Evolutionary conservation across 2,888 invertebrate genomes (phyloP), one percentile per base, ranked within the genome.

Genomic region (Spicauda simplicius): DNA sequence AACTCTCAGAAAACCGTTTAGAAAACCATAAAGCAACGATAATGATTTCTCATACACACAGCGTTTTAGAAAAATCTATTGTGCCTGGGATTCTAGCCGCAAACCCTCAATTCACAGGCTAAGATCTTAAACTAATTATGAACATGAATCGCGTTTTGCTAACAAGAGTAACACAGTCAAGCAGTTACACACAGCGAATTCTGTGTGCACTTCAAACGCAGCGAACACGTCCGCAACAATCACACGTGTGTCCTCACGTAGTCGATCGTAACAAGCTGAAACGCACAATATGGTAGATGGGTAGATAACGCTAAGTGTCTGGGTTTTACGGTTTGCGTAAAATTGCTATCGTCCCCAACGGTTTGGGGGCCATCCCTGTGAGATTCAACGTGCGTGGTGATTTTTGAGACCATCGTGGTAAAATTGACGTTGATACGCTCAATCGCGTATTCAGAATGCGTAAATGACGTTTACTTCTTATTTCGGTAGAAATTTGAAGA

Each of bases 271-370:
- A 89, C 87, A 86, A 84, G 83, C 80, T 72, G 84, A 90, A 90
- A 87, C 87, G 83, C 88, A 89, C 90, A 91, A 90, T 88, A 90
- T 86, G 90, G 83, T 81, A 83, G 90, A 91, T 88, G 87, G 87
- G 84, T 81, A 87, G 90, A 90, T 90, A 90, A 90, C 89, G 79
- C 79, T 84, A 85, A 89, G 84, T 87, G 84, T 85, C 80, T 76
- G 81, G 84, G 83, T 81, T 88, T 88, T 85, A 85, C 83, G 80
- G 80, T 79, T 73, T 72, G 57, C 76, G 74, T 74, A 70, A 77
- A 76, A 75, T 74, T 73, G 72, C 72, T 71, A 69, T 69, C 72
- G 65, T 65, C 65, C 64, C 65, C 64, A 59, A 59, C 53, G 58
- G 52, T 64, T 58, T 25, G 71, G 74, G 45, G n/a, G n/a, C 41